phyloP scores from a whole-genome alignment of 1,140 invertebrate genomes.

The Ips nitidus region DNA sequence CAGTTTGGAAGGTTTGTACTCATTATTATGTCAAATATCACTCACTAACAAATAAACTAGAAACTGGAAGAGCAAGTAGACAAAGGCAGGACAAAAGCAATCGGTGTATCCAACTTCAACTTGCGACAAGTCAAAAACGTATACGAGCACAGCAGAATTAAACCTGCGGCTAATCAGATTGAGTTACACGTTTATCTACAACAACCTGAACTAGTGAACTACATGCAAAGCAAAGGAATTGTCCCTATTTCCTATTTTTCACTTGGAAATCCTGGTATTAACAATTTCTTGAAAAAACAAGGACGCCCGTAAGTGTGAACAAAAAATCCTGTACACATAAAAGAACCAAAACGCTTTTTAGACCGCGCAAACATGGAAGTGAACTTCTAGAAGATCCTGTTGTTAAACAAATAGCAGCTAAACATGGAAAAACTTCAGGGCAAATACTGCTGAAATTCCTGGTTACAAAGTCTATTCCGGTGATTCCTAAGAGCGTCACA shows the following conservation, averaged over 20 bases:
- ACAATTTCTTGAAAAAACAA: constrained; percentile 57
- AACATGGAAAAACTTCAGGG: constrained; percentile 71
- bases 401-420: constrained; percentile 67
- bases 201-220: constrained; percentile 73
- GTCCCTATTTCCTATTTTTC: constrained; percentile 80
- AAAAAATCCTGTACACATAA: background rate
- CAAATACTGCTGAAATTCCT: constrained; percentile 79
- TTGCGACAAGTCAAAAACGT: constrained; percentile 65
- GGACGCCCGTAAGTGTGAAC: constrained; percentile 13
- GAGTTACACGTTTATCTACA: constrained; percentile 84
- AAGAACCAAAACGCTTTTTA: background rate
- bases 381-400: constrained; percentile 67
- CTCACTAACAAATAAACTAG: constrained; percentile 46
- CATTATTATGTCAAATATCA: background rate
- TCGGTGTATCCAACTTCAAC: constrained; percentile 79
- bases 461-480: constrained; percentile 69
- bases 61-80: constrained; percentile 71
- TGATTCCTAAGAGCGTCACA: constrained; percentile 85
- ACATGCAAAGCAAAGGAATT: constrained; percentile 71
- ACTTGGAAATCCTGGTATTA: constrained; percentile 64
- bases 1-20: constrained; percentile 1
- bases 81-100: constrained; percentile 62
- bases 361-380: constrained; percentile 50
- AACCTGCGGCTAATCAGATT: constrained; percentile 72
- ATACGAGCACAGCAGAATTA: constrained; percentile 63